A percentile compares a stretch with the other conserved stretches of the same genome.
These are phyloP conservation scores for Schrankia costaestrigalis DNA, from an alignment of 2,888 invertebrate species.

Conservation along the genomic window DNA sequence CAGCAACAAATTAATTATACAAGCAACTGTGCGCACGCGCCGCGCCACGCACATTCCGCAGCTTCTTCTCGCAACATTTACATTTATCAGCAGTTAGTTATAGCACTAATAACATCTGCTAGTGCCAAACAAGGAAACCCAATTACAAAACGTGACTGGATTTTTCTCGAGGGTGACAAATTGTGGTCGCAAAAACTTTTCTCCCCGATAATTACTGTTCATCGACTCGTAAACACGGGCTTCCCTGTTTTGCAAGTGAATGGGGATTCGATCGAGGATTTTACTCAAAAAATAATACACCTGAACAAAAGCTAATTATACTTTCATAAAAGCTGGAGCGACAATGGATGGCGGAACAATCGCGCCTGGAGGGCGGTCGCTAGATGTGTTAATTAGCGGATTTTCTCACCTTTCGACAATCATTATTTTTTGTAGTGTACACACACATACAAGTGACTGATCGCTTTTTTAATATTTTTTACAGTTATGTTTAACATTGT, in stretches of 20 bases:
- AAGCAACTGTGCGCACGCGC: slow-evolving; percentile 53
- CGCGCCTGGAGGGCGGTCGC: slow-evolving; percentile 51
- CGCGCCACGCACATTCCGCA: slow-evolving; percentile 42
- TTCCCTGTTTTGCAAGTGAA: slow-evolving; percentile 64
- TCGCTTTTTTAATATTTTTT: slow-evolving; percentile 41
- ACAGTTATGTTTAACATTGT: slow-evolving; percentile 28
- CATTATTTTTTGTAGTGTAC: slow-evolving; percentile 48
- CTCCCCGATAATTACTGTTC: slow-evolving; percentile 61
- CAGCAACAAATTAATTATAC: slow-evolving; percentile 71
- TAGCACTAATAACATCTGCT: slow-evolving; percentile 16
- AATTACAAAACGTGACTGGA: slow-evolving; percentile 67
- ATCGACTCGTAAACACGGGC: slow-evolving; percentile 61
- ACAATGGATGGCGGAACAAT: slow-evolving; percentile 58
- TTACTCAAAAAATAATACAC: slow-evolving; percentile 59
- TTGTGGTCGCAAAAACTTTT: slow-evolving; percentile 43
- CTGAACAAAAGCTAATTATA: slow-evolving; percentile 75
- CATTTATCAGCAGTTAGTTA: slow-evolving; percentile 32
- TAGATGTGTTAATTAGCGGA: slow-evolving; percentile 68
- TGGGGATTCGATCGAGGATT: slow-evolving; percentile 44
- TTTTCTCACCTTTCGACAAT: slow-evolving; percentile 75
- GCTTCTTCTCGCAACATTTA: slow-evolving; percentile 40
- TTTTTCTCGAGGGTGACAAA: slow-evolving; percentile 48
- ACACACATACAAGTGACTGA: slow-evolving; percentile 27
- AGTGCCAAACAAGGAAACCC: slow-evolving; percentile 26
- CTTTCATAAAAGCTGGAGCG: slow-evolving; percentile 50